Conservation (phyloP, 2,113 vertebrate species). For the Calyptommatus sinebrachiatus region DNA sequence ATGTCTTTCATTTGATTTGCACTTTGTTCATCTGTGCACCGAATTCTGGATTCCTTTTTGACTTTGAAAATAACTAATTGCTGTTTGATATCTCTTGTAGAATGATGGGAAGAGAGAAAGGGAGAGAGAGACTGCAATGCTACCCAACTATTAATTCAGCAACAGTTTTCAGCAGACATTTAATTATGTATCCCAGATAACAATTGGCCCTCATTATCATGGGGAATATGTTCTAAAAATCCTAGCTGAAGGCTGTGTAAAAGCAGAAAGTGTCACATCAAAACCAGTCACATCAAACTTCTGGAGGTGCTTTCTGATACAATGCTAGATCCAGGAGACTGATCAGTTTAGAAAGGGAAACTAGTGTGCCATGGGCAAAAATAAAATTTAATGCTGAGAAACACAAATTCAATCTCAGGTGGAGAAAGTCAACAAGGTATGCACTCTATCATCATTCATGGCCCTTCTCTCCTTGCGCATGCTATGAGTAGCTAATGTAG, state of each 20-base stretch:
- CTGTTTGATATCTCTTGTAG: neutral
- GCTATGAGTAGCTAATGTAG: slow-evolving; percentile 14
- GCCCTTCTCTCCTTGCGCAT: neutral
- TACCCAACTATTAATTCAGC: slow-evolving; percentile 41
- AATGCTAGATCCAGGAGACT: slow-evolving; percentile 41
- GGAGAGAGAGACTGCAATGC: neutral
- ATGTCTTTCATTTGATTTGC: neutral
- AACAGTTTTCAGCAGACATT: slow-evolving; percentile 31
- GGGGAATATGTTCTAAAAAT: slow-evolving; percentile 36
- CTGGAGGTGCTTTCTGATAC: slow-evolving; percentile 21
- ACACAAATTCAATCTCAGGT: slow-evolving; percentile 48
- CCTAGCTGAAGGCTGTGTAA: slow-evolving; percentile 44
- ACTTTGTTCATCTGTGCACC: neutral
- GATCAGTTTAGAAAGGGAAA: slow-evolving; percentile 60
- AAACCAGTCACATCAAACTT: slow-evolving; percentile 49
- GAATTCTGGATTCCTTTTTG: neutral
- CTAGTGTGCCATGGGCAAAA: slow-evolving; percentile 36
- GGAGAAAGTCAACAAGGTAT: slow-evolving; percentile 27
- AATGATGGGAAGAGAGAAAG: neutral
- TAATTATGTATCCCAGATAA: slow-evolving; percentile 39
- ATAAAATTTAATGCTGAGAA: slow-evolving; percentile 51
- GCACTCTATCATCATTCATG: neutral
- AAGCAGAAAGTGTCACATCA: slow-evolving; percentile 42
- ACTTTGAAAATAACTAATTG: neutral
- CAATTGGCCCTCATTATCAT: slow-evolving; percentile 38